phyloP scores from a whole-genome alignment of 2,888 invertebrate species.

The Clunio marinus region DNA sequence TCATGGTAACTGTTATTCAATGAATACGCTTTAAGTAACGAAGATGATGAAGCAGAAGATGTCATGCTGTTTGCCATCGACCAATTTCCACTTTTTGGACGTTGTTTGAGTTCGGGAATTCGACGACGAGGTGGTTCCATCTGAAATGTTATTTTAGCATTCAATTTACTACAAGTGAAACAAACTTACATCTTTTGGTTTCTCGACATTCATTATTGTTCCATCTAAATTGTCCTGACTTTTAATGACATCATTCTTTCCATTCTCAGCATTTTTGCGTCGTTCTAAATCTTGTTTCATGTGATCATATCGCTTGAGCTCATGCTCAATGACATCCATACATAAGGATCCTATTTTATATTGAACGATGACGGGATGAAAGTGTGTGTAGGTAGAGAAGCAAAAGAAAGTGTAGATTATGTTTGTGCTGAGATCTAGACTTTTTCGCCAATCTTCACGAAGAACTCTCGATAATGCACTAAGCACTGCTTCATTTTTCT shows the following conservation, averaged over 20 bases:
- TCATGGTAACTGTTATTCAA: slow-evolving; percentile 68
- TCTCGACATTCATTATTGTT: slow-evolving; percentile 51
- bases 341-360: slow-evolving; percentile 97
- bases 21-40: slow-evolving; percentile 57
- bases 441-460: slow-evolving; percentile 95
- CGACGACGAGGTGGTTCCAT: slow-evolving; percentile 64
- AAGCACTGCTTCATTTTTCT: slow-evolving; percentile 89
- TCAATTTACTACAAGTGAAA: neutral
- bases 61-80: slow-evolving; percentile 51
- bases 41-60: slow-evolving; percentile 42
- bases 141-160: slow-evolving; percentile 41
- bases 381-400: slow-evolving; percentile 92
- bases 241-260: slow-evolving; percentile 40
- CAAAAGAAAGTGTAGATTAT: slow-evolving; percentile 96
- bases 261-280: slow-evolving; percentile 51
- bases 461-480: slow-evolving; percentile 93
- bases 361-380: slow-evolving; percentile 90
- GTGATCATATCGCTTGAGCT: slow-evolving; percentile 86
- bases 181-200: slow-evolving; percentile 49
- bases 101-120: slow-evolving; percentile 67
- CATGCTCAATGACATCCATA: slow-evolving; percentile 94
- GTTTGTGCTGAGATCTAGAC: slow-evolving; percentile 92
- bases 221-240: slow-evolving; percentile 49
- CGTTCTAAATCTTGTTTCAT: slow-evolving; percentile 76
- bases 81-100: slow-evolving; percentile 75